Conservation (phyloP, 2,113 vertebrate species). For the Pantherophis guttatus region DNA sequence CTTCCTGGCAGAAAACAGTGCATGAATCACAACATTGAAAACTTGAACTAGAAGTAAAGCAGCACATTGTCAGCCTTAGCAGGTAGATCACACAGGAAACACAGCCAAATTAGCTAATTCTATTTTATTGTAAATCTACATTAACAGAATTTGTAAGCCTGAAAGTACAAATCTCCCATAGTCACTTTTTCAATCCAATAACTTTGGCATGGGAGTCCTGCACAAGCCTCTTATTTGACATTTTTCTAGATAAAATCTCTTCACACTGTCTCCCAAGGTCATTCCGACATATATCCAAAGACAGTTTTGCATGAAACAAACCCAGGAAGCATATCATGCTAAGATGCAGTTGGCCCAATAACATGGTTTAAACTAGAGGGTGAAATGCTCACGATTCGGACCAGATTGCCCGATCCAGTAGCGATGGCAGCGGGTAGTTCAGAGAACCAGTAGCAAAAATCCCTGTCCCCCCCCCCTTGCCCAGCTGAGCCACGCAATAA, state of each 20-base stretch:
- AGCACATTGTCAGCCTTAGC: background rate
- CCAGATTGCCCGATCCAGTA: too few relatives aligned
- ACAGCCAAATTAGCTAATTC: too few relatives aligned
- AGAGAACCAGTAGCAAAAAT: too few relatives aligned
- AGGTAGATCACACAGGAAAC: too few relatives aligned
- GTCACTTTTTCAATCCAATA: background rate
- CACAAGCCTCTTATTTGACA: background rate
- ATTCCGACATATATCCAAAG: background rate
- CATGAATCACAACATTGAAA: background rate
- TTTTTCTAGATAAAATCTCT: background rate
- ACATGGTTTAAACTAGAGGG: background rate
- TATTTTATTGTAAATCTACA: background rate
- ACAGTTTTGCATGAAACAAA: background rate
- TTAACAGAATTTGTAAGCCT: background rate
- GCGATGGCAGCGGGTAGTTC: too few relatives aligned
- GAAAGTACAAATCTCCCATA: background rate
- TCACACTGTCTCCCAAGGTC: background rate
- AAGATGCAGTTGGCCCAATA: background rate
- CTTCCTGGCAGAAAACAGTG: background rate
- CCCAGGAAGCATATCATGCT: background rate
- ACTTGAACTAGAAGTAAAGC: background rate
- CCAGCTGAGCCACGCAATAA: too few relatives aligned
- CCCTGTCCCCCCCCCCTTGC: too few relatives aligned
- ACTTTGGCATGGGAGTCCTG: background rate
- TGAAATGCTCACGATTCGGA: too few relatives aligned